phyloP scores from a whole-genome alignment of 2,888 invertebrate genomes.

The Synanthedon vespiformis region DNA sequence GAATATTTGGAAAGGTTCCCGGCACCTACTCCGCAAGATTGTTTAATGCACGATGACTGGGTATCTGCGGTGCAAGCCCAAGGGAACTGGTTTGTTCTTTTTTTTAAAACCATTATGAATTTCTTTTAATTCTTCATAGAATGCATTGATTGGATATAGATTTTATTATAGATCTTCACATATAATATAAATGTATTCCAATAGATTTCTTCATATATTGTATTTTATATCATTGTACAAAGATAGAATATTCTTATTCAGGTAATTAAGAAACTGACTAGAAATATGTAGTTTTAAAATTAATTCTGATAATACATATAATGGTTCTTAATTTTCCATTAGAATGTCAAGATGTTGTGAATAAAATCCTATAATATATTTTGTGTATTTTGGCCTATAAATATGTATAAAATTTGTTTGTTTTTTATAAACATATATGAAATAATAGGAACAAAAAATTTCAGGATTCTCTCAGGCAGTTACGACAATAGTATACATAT shows the following conservation, averaged over 20 bases:
- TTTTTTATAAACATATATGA: not conserved
- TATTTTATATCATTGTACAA: not conserved
- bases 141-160: not conserved
- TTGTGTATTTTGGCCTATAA: too few species aligned
- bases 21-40: conserved; percentile 92
- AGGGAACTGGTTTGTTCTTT: conserved; percentile 71
- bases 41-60: conserved; percentile 97
- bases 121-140: not conserved
- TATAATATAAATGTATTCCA: too few species aligned
- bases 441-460: conserved; percentile 16
- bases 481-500: conserved; percentile 94
- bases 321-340: not conserved
- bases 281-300: too few species aligned
- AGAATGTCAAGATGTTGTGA: not conserved
- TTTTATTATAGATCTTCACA: too few species aligned
- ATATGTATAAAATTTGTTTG: conserved; percentile 7
- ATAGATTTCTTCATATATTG: not conserved
- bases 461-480: conserved; percentile 89
- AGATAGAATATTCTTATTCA: too few species aligned
- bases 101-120: not conserved
- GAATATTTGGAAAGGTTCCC: conserved; percentile 93
- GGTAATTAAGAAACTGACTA: too few species aligned
- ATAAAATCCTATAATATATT: not conserved
- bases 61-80: conserved; percentile 86
- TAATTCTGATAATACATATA: too few species aligned